These are phyloP conservation scores for Drosophila cyrtoloma DNA, from an alignment of 2,888 invertebrate species.

Conservation along the genomic window DNA sequence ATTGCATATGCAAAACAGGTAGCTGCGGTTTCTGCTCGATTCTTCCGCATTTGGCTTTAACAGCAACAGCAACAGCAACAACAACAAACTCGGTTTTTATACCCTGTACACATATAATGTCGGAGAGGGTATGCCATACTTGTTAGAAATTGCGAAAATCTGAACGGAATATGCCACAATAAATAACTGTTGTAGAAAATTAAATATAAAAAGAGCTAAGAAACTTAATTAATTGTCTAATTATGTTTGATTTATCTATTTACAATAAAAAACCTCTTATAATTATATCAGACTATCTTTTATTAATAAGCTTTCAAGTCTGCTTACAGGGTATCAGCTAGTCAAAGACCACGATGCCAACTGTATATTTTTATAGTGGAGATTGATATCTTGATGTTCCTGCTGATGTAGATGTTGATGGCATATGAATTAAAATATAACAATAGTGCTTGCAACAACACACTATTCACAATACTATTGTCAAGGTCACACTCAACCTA, in stretches of 20 bases:
- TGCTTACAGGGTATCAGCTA: constrained; percentile 5
- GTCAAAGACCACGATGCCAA: constrained; percentile 2
- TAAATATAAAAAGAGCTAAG: background rate
- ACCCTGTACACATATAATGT: background rate
- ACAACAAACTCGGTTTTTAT: constrained; percentile 11
- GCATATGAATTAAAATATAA: constrained; percentile 41
- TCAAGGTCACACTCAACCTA: constrained; percentile 62
- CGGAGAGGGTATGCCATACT: background rate
- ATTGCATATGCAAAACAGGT: constrained; percentile 69
- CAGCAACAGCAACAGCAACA: constrained; percentile 17
- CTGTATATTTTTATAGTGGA: constrained; percentile 17
- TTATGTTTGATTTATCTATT: background rate
- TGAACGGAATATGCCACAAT: background rate
- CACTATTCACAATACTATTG: constrained; percentile 49
- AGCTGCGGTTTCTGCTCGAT: constrained; percentile 24
- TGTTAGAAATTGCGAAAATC: background rate
- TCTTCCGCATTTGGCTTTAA: constrained; percentile 63
- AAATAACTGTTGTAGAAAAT: background rate
- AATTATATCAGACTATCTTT: background rate
- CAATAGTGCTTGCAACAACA: constrained; percentile 22
- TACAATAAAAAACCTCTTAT: background rate
- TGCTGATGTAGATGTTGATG: constrained; percentile 28
- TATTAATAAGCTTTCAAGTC: background rate
- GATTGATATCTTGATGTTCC: constrained; percentile 56
- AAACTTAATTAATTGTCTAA: background rate